Percentiles rank a stretch among this genome's conserved stretches.
These are phyloP conservation scores for Cuniculus paca DNA, from an alignment of 2,797 vertebrate genomes.

Conservation along the genomic window DNA sequence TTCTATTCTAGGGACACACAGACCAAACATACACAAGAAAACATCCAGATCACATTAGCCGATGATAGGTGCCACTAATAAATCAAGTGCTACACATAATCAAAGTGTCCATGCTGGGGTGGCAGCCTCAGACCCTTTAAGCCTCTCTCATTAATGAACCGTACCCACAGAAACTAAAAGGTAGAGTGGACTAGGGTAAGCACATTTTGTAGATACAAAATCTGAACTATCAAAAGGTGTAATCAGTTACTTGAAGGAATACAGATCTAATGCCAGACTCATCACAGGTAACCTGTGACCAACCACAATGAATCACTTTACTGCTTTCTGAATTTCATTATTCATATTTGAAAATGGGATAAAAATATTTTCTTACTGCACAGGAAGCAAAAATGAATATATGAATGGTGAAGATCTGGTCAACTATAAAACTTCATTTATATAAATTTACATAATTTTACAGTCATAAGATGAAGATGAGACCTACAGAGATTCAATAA, in stretches of 20 bases:
- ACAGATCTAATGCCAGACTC: background rate
- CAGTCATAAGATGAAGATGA: background rate
- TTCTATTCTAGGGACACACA: conserved; percentile 3
- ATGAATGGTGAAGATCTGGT: background rate
- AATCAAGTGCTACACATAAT: background rate
- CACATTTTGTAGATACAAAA: background rate
- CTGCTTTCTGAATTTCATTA: background rate
- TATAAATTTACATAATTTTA: background rate
- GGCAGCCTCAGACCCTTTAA: background rate
- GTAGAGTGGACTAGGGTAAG: background rate
- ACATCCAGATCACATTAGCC: background rate
- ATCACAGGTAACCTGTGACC: background rate
- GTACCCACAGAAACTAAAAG: background rate
- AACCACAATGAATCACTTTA: background rate
- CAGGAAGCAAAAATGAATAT: background rate
- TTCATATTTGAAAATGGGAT: background rate
- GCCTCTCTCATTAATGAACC: background rate
- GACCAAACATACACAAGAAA: background rate
- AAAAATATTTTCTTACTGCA: background rate
- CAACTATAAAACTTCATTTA: background rate
- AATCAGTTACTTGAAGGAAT: background rate
- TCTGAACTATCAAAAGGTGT: background rate
- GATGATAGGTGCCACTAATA: background rate
- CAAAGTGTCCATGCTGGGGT: background rate
- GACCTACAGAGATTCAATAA: background rate